A percentile compares a stretch with the other conserved stretches of the same genome.
phyloP scores from a whole-genome alignment of 2,113 vertebrate genomes.

The Pedionomus torquatus region DNA sequence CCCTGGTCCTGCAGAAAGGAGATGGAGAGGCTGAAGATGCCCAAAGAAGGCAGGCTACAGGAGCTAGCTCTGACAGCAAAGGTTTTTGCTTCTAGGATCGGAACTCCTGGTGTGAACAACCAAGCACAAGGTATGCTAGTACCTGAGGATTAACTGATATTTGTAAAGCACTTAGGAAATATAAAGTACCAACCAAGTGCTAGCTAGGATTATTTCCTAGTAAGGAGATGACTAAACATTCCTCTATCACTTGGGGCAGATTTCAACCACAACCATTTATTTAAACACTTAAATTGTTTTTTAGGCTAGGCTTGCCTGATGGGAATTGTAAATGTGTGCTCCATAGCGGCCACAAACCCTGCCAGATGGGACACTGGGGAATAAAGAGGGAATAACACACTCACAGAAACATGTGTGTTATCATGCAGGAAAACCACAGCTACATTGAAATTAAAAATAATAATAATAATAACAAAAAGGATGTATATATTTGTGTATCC shows the following conservation, averaged over 20 bases:
- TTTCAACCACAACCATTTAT: constrained; percentile 43
- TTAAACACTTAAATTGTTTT: constrained; percentile 32
- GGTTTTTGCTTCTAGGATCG: neutral
- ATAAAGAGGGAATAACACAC: neutral
- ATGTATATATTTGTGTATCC: neutral
- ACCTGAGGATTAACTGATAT: neutral
- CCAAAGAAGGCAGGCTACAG: neutral
- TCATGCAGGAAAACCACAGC: constrained; percentile 5
- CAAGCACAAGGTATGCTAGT: neutral
- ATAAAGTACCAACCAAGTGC: neutral
- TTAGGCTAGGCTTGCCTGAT: constrained; percentile 32
- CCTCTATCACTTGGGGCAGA: neutral
- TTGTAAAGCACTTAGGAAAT: constrained; percentile 20
- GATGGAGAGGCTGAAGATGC: neutral
- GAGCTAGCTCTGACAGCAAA: neutral
- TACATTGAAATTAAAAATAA: neutral
- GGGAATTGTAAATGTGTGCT: constrained; percentile 44
- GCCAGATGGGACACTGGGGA: constrained; percentile 26
- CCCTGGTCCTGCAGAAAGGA: neutral
- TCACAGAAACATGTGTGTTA: neutral
- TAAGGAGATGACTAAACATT: constrained; percentile 44
- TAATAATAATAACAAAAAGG: too few relatives aligned
- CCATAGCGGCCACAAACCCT: neutral
- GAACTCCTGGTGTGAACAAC: neutral
- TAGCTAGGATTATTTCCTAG: constrained; percentile 47